These are phyloP conservation scores for Corvus cornix DNA, from an alignment of 2,113 vertebrate genomes.

Conservation along the genomic window DNA sequence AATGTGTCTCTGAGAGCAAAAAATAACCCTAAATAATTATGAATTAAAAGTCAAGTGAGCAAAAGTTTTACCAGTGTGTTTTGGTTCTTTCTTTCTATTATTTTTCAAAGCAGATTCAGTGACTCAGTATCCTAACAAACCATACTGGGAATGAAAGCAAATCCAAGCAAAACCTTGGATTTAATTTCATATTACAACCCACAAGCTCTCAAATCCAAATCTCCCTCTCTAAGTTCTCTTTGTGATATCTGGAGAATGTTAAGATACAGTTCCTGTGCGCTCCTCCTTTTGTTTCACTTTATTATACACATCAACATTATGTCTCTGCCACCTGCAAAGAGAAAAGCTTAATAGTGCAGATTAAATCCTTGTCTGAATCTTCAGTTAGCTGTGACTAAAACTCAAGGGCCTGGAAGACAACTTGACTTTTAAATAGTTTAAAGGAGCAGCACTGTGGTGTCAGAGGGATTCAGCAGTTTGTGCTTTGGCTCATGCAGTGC, in stretches of 20 bases:
- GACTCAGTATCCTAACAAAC: not conserved
- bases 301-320: not conserved
- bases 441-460: not conserved
- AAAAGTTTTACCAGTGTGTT: not conserved
- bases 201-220: not conserved
- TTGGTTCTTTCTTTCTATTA: not conserved
- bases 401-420: not conserved
- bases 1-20: not conserved
- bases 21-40: not conserved
- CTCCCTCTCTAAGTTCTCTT: not conserved
- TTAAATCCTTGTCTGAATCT: constrained; percentile 43
- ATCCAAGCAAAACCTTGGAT: not conserved
- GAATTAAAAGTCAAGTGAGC: not conserved
- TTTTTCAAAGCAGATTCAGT: not conserved
- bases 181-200: not conserved
- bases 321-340: constrained; percentile 32
- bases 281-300: not conserved
- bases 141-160: not conserved
- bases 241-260: not conserved
- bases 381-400: constrained; percentile 36
- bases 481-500: not conserved
- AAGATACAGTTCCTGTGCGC: not conserved
- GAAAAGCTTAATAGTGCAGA: constrained; percentile 22
- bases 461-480: not conserved
- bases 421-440: constrained; percentile 19